These are phyloP conservation scores for Palythoa caribaeorum DNA, from an alignment of 92 coral and sea anemone species.

Conservation along the genomic window DNA sequence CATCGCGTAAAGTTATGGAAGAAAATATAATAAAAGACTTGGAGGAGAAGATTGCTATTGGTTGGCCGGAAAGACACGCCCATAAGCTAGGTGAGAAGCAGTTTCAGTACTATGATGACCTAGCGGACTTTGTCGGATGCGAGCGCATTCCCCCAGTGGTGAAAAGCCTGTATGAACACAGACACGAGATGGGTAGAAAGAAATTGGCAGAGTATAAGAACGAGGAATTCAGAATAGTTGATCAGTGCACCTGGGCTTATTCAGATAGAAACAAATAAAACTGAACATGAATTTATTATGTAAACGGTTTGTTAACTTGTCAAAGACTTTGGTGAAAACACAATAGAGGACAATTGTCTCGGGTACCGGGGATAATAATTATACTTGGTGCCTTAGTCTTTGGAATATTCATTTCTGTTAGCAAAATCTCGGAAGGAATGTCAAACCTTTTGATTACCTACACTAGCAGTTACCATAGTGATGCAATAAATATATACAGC, in stretches of 20 bases:
- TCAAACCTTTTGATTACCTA: too few species aligned
- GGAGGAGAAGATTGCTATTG: constrained; percentile 65
- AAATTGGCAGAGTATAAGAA: constrained; percentile 20
- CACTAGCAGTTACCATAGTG: too few species aligned
- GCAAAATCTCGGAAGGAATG: too few species aligned
- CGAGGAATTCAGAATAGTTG: constrained; percentile 31
- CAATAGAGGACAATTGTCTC: too few species aligned
- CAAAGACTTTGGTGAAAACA: too few species aligned
- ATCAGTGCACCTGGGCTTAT: constrained; percentile 31
- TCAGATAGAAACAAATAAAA: not conserved
- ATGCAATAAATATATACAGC: too few species aligned
- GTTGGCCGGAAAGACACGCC: constrained; percentile 70
- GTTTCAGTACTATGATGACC: constrained; percentile 68
- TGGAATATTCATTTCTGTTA: too few species aligned
- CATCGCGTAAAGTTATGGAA: constrained; percentile 80
- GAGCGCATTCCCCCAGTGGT: constrained; percentile 58
- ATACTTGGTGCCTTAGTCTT: too few species aligned
- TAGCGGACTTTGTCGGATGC: constrained; percentile 76
- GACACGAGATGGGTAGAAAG: not conserved
- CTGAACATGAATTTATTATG: not conserved
- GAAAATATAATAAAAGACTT: constrained; percentile 72
- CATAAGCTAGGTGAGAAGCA: constrained; percentile 70
- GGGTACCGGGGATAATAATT: too few species aligned
- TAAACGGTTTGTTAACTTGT: too few species aligned
- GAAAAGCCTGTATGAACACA: constrained; percentile 61